Base-by-base conservation (phyloP, 1,140 invertebrate species). In the Zaprionus ghesquierei region DNA sequence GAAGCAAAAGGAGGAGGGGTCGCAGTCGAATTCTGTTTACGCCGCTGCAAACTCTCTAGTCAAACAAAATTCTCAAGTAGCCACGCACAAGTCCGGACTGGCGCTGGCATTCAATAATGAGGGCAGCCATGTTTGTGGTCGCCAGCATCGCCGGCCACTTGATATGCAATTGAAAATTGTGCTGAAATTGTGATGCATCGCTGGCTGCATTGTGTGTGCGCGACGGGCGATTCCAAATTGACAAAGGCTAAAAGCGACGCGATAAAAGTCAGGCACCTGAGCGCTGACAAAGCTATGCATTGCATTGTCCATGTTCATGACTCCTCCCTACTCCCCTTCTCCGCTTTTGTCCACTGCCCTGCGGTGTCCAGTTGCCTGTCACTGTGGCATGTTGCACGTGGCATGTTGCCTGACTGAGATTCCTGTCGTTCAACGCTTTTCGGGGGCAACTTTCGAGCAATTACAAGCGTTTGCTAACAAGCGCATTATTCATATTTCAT, bases 41-140 rank as follows among this genome's bases (percentile, higher is more conserved):
- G 29, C 41, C 27, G 29, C 70, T 59, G 35, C 64, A 56, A 58
- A 81, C 78, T 75, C 5, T 5, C 2, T 64, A 72, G 71, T 78
- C 62, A 78, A 81, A 81, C 75, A 85, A 77, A 69, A 85, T 77
- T 68, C 58, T 71, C 69, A 78, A 86, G 81, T 71, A 65, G 33
- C 60, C 23, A 59, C 41, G 44, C 65, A 54, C 63, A 49, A 50
- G 53, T 65, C 35, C 33, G n/a, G 18, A 15, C 35, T 41, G 58
- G 33, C 54, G 4, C 13, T 56, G 35, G n/a, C 8, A 33, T 44
- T 79, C 78, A 77, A 85, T 87, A 81, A 87, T 80, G 72, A 82
- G 76, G 71, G 23, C 44, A 33, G n/a, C 23, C 5, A 41, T 6
- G 23, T 12, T 23, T 63, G 71, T 35, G 10, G 63, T 27, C 49